Percentiles rank a stretch among this genome's conserved stretches.
Conservation (phyloP, 1,140 invertebrate genomes). For the Temnothorax curvispinosus region DNA sequence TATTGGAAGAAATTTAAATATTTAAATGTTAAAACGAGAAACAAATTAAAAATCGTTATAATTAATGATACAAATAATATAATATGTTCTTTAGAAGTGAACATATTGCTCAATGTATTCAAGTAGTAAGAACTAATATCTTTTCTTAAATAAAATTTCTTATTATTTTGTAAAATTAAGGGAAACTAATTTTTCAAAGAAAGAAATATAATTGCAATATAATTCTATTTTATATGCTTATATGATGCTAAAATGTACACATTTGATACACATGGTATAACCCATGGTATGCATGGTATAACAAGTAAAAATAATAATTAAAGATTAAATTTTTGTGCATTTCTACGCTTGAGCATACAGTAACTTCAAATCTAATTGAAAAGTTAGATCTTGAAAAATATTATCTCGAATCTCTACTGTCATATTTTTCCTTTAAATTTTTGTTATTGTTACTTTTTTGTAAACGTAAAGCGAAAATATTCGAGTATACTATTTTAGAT, state of each 20-base stretch:
- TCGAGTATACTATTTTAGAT: neutral
- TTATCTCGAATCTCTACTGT: neutral
- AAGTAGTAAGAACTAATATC: neutral
- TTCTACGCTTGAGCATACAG: neutral
- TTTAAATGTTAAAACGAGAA: neutral
- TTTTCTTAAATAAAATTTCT: neutral
- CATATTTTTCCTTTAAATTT: conserved; percentile 7
- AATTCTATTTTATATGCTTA: neutral
- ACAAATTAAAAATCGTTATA: neutral
- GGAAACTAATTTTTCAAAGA: neutral
- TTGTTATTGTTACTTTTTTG: neutral
- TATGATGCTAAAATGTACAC: no score
- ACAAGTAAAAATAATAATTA: neutral
- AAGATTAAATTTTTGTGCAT: neutral
- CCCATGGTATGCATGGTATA: neutral
- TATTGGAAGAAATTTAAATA: neutral
- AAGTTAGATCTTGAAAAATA: neutral
- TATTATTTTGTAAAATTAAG: neutral
- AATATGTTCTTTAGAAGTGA: neutral
- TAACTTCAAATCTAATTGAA: neutral
- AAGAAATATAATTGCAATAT: neutral
- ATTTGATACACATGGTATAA: no score
- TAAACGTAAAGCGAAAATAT: neutral
- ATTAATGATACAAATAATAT: neutral
- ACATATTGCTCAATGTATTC: neutral